Base-by-base conservation (phyloP, 2,113 vertebrate species). In the Xiphias gladius region DNA sequence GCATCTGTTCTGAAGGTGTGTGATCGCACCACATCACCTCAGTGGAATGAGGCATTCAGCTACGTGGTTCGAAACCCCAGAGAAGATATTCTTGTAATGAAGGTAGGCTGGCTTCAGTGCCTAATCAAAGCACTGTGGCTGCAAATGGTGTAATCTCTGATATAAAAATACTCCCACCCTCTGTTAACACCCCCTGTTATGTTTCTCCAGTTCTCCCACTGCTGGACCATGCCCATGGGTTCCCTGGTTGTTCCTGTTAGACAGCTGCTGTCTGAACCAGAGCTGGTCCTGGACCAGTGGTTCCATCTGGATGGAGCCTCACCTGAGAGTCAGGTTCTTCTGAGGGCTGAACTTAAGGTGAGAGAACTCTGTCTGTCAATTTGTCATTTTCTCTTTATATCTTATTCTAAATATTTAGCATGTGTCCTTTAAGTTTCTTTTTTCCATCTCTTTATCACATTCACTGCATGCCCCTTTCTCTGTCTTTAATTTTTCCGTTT, bases 281-380 rank as follows among this genome's bases (percentile, higher is more conserved):
- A 69, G 26, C 95, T 98, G 64, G 92, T 94, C 73, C 76, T 97
- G 86, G 97, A 99, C 80, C 93, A 87, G 32, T 98, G 97, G 97
- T 94, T 97, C 62, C 63, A 89, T 0, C 92, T 98, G 89, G 92
- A 85, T 71, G 95, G 93, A 73, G 95, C 95, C n/a, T 93, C 92
- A 12, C 87, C 95, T 11, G 87, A 91, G 86, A 96, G 95, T 79
- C 96, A 96, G 88, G 71, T 99, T 89, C 94, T 98, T 1, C 94
- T 99, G 73, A 95, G 96, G 74, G 94, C 94, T 12, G 96, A 97
- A 81, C 95, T 99, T 6, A 96, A 97, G 95, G 97, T 97, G 24
- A 8, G 63, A 48, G 19, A 26, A 39, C 3, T 41, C 10, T 63
- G 5, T 65, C 30, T 39, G 5, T 7, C 48, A 2, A 43, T 82